Base-by-base conservation (phyloP, 2,797 vertebrate species). In the Chaetophractus vellerosus region DNA sequence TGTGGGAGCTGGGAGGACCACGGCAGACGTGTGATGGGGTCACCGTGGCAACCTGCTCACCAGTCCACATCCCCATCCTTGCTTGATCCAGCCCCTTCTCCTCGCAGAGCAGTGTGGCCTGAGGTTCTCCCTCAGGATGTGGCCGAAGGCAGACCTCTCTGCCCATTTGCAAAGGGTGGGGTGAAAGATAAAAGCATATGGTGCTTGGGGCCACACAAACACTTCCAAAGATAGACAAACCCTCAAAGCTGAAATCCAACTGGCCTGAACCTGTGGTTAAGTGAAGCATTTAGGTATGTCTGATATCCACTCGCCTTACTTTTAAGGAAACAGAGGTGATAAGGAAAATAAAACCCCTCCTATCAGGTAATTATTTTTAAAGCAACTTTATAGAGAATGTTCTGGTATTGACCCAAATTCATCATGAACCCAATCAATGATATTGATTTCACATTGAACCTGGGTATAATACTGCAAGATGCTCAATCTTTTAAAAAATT, bases 1-100 rank as follows among this genome's bases (percentile, higher is more conserved):
- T 3, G 28, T 0, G 45, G 21, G 74, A 24, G 33, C 36, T 11
- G 9, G 4, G 33, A 88, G 11, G 9, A n/a, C 68, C 4, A 0
- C 38, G 76, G 38, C 14, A 45, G 28, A 75, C 26, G 2, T 1
- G 9, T 76, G 52, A 79, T 28, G 57, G 55, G 9, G 8, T 90
- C 55, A 3, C 85, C 89, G 55, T 84, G 83, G 79, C 57, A 86
- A 94, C 86, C 31, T 48, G 55, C 16, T 72, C 41, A 28, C 55
- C 36, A 57, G n/a, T 41, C 14, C 0, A 9, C 16, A 19, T 82
- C 50, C 18, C 0, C 18, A 1, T 16, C 41, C 6, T 33, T 33
- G 9, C 26, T 68, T 28, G 36, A 19, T 64, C 23, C 41, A 72
- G 55, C 48, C 2, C 2, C 8, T 48, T 14, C 45, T 88, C 55